phyloP scores from a whole-genome alignment of 2,888 invertebrate species.

The Tipula confusa region DNA sequence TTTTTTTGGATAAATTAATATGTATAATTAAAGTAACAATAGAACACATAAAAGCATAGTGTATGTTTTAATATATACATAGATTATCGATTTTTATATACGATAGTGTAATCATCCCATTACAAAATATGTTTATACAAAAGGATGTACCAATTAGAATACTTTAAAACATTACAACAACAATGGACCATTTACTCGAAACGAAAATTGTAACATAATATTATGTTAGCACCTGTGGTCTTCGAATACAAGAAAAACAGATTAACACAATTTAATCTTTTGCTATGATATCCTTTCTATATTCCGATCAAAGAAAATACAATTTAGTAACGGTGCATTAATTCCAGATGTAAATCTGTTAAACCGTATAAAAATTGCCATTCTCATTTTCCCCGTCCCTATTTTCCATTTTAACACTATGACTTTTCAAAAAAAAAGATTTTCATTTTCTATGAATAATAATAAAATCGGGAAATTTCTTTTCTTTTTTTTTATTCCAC shows the following conservation, averaged over 20 bases:
- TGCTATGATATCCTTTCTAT: not conserved
- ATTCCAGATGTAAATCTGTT: slow-evolving; percentile 25
- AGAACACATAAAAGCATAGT: not conserved
- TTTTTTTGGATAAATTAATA: not conserved
- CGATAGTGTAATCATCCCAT: not conserved
- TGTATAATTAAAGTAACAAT: not conserved
- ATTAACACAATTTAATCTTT: not conserved
- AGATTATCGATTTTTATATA: not conserved
- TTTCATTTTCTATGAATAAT: not conserved
- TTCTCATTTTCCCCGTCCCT: too few relatives aligned
- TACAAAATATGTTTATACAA: not conserved
- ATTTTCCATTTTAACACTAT: not conserved
- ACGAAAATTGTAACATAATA: not conserved
- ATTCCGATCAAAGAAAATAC: not conserved
- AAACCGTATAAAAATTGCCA: not conserved
- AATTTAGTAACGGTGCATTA: slow-evolving; percentile 25
- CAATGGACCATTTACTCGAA: not conserved
- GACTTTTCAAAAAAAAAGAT: not conserved
- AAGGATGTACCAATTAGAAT: not conserved
- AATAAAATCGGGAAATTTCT: slow-evolving; percentile 3
- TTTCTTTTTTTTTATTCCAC: not conserved
- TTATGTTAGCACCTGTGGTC: not conserved
- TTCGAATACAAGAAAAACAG: not conserved
- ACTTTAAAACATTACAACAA: not conserved
- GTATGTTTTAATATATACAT: not conserved